These are phyloP conservation scores for Bicyclus anynana DNA, from an alignment of 1,140 invertebrate species.

Conservation along the genomic window DNA sequence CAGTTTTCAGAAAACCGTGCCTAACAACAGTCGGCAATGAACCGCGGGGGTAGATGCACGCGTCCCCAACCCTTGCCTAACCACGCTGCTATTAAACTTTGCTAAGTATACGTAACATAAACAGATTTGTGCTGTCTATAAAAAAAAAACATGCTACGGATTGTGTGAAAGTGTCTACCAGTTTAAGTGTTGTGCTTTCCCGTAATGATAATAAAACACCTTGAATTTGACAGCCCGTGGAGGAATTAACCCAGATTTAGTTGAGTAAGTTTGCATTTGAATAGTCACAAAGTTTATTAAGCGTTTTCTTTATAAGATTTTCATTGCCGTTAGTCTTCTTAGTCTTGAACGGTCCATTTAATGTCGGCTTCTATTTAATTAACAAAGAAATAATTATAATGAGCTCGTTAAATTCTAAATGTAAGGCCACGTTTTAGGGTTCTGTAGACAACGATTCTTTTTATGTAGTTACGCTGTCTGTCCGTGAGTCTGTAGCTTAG, in stretches of 20 bases:
- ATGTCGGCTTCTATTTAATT: no score
- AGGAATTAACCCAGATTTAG: conserved; percentile 15
- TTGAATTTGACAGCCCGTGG: conserved; percentile 6
- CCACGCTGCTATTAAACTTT: not conserved
- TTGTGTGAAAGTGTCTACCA: not conserved
- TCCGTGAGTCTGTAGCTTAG: no score
- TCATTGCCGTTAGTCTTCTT: no score
- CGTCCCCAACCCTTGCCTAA: not conserved
- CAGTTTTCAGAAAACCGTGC: conserved; percentile 25
- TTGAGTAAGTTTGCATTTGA: conserved; percentile 14
- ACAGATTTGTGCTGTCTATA: not conserved
- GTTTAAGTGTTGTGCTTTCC: not conserved
- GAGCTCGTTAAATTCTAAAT: no score
- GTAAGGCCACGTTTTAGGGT: no score
- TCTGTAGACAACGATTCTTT: no score
- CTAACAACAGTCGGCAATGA: conserved; percentile 20
- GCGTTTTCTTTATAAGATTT: not conserved
- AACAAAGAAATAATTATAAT: no score
- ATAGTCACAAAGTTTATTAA: conserved; percentile 10
- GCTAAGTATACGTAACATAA: conserved; percentile 7
- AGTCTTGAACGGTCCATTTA: no score
- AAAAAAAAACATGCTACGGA: not conserved
- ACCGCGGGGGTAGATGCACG: conserved; percentile 18
- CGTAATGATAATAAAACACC: conserved; percentile 11
- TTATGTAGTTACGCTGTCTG: no score